Conservation (phyloP, 2,888 invertebrate genomes). For the Eupithecia tripunctaria region DNA sequence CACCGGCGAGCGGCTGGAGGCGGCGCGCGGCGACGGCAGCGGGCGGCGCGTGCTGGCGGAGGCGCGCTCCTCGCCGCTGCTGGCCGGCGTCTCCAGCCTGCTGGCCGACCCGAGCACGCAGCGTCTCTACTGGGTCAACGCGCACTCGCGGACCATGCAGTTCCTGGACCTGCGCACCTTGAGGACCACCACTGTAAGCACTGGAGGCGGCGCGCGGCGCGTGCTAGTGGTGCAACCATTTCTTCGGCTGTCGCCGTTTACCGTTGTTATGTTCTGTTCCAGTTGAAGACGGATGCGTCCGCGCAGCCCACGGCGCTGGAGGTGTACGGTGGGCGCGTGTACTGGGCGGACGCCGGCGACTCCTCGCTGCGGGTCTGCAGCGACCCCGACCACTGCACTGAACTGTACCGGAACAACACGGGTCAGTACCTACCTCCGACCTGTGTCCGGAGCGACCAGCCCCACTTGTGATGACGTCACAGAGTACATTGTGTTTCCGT, state of each 20-base stretch:
- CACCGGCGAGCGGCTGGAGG: constrained; percentile 80
- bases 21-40: constrained; percentile 88
- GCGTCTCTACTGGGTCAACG: constrained; percentile 88
- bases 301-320: constrained; percentile 87
- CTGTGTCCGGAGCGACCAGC: neutral
- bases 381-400: constrained; percentile 21
- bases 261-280: neutral
- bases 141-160: constrained; percentile 79
- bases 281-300: constrained; percentile 56
- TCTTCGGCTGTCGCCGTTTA: too few relatives aligned
- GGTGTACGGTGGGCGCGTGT: constrained; percentile 86
- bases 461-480: neutral
- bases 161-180: constrained; percentile 82
- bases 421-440: constrained; percentile 53
- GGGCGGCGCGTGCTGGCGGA: constrained; percentile 63
- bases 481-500: neutral
- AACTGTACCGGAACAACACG: constrained; percentile 85
- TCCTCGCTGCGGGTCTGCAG: constrained; percentile 86
- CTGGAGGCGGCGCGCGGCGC: too few relatives aligned
- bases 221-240: too few relatives aligned
- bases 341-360: constrained; percentile 88
- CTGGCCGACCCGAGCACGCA: constrained; percentile 84
- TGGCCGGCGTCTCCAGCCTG: constrained; percentile 66
- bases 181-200: constrained; percentile 61
- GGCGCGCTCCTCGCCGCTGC: constrained; percentile 49